A percentile compares a stretch with the other conserved stretches of the same genome.
These are phyloP conservation scores for Anas flavirostris DNA, from an alignment of 2,797 vertebrate species.

Conservation along the genomic window DNA sequence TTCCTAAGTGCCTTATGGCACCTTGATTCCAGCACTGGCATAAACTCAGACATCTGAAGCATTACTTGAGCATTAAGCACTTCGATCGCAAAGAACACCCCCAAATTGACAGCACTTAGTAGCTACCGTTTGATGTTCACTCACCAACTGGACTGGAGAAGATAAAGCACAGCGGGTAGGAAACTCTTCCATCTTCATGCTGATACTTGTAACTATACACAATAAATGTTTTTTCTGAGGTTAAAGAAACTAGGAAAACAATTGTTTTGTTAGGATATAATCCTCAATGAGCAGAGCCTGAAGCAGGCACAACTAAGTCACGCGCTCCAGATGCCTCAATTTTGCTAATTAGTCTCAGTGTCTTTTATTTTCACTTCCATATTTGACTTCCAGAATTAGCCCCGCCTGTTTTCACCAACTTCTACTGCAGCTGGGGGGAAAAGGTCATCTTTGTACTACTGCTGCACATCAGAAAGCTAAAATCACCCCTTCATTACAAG, in stretches of 20 bases:
- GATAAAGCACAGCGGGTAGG: slow-evolving; percentile 95
- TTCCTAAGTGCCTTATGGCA: neutral
- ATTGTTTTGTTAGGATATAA: neutral
- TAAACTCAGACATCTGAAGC: neutral
- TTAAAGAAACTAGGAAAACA: slow-evolving; percentile 83
- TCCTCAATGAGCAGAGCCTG: neutral
- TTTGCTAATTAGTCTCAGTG: neutral
- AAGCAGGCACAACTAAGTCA: neutral
- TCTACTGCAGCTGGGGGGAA: neutral
- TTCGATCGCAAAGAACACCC: neutral
- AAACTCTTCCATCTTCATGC: slow-evolving; percentile 94
- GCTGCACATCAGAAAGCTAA: neutral
- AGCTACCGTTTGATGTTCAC: slow-evolving; percentile 46
- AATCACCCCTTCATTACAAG: neutral
- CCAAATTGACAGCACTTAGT: neutral
- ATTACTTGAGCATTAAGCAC: neutral
- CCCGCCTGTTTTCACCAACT: neutral
- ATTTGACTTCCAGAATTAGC: neutral
- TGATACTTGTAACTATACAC: slow-evolving; percentile 98
- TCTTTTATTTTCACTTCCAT: slow-evolving; percentile 2
- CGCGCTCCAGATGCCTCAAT: neutral
- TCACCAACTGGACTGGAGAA: slow-evolving; percentile 94
- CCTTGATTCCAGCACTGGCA: neutral
- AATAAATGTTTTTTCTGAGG: slow-evolving; percentile 88
- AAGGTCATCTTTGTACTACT: neutral